A percentile compares a stretch with the other conserved stretches of the same genome.
Conservation (phyloP, 2,888 invertebrate genomes). For the Argyra leucocephala region DNA sequence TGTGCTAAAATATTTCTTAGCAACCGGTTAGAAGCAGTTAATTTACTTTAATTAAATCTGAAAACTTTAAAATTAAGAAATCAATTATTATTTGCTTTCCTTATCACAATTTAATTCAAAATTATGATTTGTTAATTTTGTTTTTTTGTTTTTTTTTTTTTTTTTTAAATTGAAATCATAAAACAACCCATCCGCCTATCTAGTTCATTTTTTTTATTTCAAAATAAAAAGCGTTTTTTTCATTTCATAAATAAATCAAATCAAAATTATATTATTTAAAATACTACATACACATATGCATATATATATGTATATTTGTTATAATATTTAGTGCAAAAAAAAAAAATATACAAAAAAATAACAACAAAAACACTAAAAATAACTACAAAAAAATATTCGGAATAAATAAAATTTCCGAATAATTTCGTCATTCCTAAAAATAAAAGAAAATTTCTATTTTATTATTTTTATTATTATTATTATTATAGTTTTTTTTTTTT, state of each 20-base stretch:
- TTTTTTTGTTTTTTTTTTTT: constrained; percentile 6
- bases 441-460: background rate
- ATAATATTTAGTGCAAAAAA: background rate
- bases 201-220: background rate
- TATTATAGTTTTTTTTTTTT: background rate
- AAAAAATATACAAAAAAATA: background rate
- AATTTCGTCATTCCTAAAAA: background rate
- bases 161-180: background rate
- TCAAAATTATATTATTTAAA: no score
- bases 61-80: no score
- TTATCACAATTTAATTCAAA: no score
- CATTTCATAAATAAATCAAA: no score
- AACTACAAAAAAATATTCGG: background rate
- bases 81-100: no score
- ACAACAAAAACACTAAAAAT: background rate
- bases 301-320: background rate
- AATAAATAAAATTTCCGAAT: background rate
- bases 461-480: background rate
- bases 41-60: no score
- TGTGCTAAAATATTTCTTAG: no score
- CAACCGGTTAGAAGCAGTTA: no score
- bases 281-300: no score
- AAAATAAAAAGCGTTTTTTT: background rate
- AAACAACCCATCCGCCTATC: no score
- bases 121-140: no score